Conservation (phyloP, 1,140 invertebrate species). For the Diachasma alloeum region DNA sequence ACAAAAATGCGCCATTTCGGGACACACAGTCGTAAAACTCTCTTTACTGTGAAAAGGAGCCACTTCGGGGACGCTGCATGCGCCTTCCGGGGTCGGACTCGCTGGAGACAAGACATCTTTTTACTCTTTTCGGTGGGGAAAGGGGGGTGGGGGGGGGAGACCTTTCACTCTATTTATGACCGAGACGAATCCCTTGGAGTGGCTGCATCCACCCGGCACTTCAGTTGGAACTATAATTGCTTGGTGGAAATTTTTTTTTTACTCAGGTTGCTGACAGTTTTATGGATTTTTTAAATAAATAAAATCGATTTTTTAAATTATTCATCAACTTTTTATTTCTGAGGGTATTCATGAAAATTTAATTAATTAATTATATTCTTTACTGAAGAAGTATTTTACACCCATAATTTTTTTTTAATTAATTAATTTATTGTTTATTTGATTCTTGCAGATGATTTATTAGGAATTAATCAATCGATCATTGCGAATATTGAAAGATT, state of each 20-base stretch:
- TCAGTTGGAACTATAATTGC: constrained; percentile 5
- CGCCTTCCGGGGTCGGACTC: constrained; percentile 1
- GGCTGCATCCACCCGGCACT: constrained; percentile 1
- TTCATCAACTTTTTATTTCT: too few species aligned
- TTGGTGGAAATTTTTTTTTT: neutral
- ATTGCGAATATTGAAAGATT: too few species aligned
- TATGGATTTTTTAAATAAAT: neutral
- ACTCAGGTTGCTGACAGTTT: neutral
- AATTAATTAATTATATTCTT: too few species aligned
- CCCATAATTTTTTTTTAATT: too few species aligned
- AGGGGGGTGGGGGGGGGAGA: neutral
- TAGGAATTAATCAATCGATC: too few species aligned
- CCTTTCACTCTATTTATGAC: constrained; percentile 11
- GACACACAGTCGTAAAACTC: neutral
- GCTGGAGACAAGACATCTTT: constrained; percentile 3
- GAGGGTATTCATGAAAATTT: too few species aligned
- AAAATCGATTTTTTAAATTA: too few species aligned
- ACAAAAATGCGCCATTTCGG: neutral
- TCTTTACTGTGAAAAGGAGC: neutral
- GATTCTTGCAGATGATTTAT: too few species aligned
- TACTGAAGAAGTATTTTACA: too few species aligned
- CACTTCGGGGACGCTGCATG: neutral
- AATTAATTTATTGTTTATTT: too few species aligned
- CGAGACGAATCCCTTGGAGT: constrained; percentile 7
- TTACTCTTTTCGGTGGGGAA: neutral